Conservation (phyloP, 2,888 invertebrate genomes). For the Andrena fulva region DNA sequence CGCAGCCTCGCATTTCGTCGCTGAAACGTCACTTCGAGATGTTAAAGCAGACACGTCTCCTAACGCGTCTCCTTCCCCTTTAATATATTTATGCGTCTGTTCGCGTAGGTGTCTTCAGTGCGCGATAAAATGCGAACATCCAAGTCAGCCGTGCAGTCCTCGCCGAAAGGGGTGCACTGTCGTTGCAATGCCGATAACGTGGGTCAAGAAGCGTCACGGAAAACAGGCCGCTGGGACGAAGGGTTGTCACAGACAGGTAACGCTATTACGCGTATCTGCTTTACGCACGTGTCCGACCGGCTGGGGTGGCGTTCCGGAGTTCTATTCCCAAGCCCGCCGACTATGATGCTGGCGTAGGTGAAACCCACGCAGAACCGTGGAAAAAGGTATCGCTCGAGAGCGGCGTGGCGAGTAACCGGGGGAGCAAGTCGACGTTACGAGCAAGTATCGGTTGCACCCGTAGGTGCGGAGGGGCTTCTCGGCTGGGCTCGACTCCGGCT, state of each 20-base stretch:
- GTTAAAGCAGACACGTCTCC: slow-evolving; percentile 29
- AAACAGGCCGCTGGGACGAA: slow-evolving; percentile 58
- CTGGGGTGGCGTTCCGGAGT: slow-evolving; percentile 58
- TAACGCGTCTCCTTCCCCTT: slow-evolving; percentile 39
- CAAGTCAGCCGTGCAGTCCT: slow-evolving; percentile 4
- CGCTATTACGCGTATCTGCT: slow-evolving; percentile 68
- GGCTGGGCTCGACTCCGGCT: slow-evolving; percentile 63
- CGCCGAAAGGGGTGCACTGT: background rate
- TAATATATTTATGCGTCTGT: slow-evolving; percentile 35
- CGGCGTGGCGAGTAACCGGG: slow-evolving; percentile 41
- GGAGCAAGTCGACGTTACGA: slow-evolving; percentile 58
- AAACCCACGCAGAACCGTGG: slow-evolving; percentile 65
- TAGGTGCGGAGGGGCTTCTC: slow-evolving; percentile 74
- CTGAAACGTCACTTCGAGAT: background rate
- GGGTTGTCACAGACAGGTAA: slow-evolving; percentile 65
- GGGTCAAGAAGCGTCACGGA: slow-evolving; percentile 54
- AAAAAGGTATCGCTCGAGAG: slow-evolving; percentile 58
- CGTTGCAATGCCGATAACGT: slow-evolving; percentile 32
- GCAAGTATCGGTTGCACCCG: slow-evolving; percentile 77
- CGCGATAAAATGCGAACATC: background rate
- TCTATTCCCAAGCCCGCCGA: slow-evolving; percentile 49
- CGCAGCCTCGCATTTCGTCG: background rate
- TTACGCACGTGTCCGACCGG: slow-evolving; percentile 54
- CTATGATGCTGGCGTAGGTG: slow-evolving; percentile 56
- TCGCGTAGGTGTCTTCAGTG: background rate